Evolutionary conservation across 2,888 invertebrate genomes (phyloP).

Genomic region (Trissolcus japonicus): DNA sequence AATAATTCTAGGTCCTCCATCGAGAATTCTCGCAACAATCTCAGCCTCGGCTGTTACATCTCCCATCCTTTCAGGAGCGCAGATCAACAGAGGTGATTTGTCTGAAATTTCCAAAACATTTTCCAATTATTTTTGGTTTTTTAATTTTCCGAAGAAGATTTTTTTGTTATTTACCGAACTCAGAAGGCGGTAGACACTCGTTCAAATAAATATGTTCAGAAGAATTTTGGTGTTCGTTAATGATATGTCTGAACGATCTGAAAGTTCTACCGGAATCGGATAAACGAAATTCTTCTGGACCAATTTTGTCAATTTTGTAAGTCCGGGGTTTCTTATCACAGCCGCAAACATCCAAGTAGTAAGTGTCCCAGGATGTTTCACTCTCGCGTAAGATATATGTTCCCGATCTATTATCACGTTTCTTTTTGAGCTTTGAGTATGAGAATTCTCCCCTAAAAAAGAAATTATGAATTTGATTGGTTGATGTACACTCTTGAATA

Average conservation of each 20-base stretch:
- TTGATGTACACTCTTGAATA: too few relatives aligned
- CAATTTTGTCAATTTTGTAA: constrained; percentile 75
- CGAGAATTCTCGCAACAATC: constrained; percentile 73
- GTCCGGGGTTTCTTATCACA: constrained; percentile 78
- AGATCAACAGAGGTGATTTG: constrained; percentile 83
- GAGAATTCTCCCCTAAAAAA: constrained; percentile 84
- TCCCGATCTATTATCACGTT: constrained; percentile 85
- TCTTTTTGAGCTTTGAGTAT: constrained; percentile 88
- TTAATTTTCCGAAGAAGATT: neutral
- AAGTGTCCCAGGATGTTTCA: constrained; percentile 86
- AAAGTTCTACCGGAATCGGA: constrained; percentile 78
- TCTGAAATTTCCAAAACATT: constrained; percentile 76
- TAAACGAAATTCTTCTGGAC: constrained; percentile 79
- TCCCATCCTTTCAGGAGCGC: constrained; percentile 79
- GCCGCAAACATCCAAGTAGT: constrained; percentile 88
- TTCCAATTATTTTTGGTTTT: neutral
- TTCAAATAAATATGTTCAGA: constrained; percentile 81
- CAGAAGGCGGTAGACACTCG: constrained; percentile 90
- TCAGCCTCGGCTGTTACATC: constrained; percentile 79
- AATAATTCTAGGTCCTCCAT: constrained; percentile 81
- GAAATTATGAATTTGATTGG: neutral
- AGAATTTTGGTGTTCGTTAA: constrained; percentile 81
- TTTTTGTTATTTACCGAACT: constrained; percentile 81
- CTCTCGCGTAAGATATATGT: constrained; percentile 90
- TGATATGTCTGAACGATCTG: constrained; percentile 80